Evolutionary conservation across 2,888 invertebrate genomes (phyloP).

Genomic region (Gibbula magus): DNA sequence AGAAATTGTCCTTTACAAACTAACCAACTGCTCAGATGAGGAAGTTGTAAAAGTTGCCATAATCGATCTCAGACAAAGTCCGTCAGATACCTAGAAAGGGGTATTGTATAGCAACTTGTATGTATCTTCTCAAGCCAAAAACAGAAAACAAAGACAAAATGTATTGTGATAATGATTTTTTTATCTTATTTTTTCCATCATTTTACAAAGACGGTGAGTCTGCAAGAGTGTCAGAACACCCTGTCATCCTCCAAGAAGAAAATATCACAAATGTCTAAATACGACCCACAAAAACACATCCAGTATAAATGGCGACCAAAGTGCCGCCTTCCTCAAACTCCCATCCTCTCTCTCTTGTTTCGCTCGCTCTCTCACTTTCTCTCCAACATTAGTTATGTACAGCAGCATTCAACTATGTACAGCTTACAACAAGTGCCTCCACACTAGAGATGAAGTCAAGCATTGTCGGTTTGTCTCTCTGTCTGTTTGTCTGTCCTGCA

Average conservation of each 20-base stretch:
- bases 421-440: neutral
- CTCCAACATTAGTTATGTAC: neutral
- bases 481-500: too few relatives aligned
- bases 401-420: neutral
- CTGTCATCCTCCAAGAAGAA: neutral
- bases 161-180: neutral
- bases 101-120: too few relatives aligned
- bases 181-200: neutral
- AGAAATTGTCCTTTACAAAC: too few relatives aligned
- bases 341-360: neutral
- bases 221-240: neutral
- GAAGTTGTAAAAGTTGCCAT: too few relatives aligned
- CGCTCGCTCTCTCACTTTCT: conserved; percentile 6
- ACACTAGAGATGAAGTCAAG: too few relatives aligned
- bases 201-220: neutral
- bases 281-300: neutral
- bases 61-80: too few relatives aligned
- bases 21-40: too few relatives aligned
- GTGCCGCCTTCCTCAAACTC: neutral
- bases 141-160: neutral
- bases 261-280: conserved; percentile 3
- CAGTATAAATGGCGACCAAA: neutral
- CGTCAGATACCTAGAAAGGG: too few relatives aligned
- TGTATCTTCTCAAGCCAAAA: neutral
- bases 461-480: too few relatives aligned